Evolutionary conservation across 2,888 invertebrate genomes (phyloP), one percentile per base, ranked within the genome.

Genomic region (Leptinotarsa peninsularis): DNA sequence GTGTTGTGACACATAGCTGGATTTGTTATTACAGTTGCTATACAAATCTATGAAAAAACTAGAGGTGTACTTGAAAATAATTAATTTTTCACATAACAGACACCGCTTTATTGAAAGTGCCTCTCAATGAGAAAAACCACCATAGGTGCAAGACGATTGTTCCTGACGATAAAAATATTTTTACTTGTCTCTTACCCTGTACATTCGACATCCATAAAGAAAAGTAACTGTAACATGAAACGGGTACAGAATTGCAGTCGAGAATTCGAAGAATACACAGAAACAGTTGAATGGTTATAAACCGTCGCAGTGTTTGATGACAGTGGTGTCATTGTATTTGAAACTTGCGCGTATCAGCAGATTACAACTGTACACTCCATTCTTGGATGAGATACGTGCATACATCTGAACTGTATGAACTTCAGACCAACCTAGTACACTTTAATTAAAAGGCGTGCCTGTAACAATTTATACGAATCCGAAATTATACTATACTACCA

Each of bases 161-260:
- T 43, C 15, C 63, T 43, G 17, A 15, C 43, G 7, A 63, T 63
- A 14, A 63, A 17, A 18, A 63, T n/a, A 43, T 43, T 27, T n/a
- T n/a, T 15, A 58, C 21, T 58, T 14, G 7, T 33, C 33, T 63
- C n/a, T 17, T 43, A 63, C 43, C 33, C 63, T n/a, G 63, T 43
- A 63, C n/a, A 63, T n/a, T 63, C 43, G 27, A 63, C 63, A 63
- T 33, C 63, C 71, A 75, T 75, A 75, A 72, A 76, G 66, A 69
- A 66, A 66, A 69, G 72, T 76, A 78, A 78, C 78, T 75, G 78
- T 78, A 76, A 76, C 70, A 71, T 72, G 76, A 78, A 69, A 76
- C 74, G 77, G 72, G 74, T 71, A 72, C 72, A 56, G 76, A 76
- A 75, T 75, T 70, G 74, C 21, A 66, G 67, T 15, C 49, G 74